Conservation (phyloP, 2,797 vertebrate genomes). For the Poliocrania exsul region DNA sequence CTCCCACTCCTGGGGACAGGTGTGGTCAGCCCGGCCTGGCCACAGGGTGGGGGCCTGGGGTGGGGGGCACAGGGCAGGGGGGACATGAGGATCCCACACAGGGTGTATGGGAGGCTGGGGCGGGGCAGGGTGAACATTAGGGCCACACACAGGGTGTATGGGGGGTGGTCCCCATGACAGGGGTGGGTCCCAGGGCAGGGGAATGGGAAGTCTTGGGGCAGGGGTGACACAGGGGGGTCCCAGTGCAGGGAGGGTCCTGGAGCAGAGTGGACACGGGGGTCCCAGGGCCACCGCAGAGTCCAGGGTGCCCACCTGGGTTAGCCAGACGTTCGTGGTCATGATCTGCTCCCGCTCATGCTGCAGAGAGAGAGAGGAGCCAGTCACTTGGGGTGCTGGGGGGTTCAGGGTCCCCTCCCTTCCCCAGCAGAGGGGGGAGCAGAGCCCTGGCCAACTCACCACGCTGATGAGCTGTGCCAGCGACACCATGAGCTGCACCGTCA, state of each 20-base stretch:
- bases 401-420: background rate
- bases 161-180: background rate
- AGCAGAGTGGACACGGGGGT: background rate
- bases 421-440: background rate
- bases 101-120: background rate
- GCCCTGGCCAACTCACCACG: conserved; percentile 83
- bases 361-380: background rate
- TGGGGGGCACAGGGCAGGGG: background rate
- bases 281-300: accelerated
- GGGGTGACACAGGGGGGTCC: background rate
- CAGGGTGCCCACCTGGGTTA: conserved; percentile 89
- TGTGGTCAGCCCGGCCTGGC: background rate
- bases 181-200: background rate
- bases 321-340: conserved; percentile 98
- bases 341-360: conserved; percentile 98
- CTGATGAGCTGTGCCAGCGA: conserved; percentile 96
- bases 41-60: background rate
- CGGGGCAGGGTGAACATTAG: background rate
- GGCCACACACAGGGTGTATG: background rate
- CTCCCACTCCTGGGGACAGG: conserved; percentile 89
- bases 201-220: background rate
- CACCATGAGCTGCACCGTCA: conserved; percentile 96
- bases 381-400: background rate
- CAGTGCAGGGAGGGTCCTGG: background rate
- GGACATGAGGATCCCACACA: background rate